Evolutionary conservation across 2,113 vertebrate genomes (phyloP).

Genomic region (Delphinus delphis): DNA sequence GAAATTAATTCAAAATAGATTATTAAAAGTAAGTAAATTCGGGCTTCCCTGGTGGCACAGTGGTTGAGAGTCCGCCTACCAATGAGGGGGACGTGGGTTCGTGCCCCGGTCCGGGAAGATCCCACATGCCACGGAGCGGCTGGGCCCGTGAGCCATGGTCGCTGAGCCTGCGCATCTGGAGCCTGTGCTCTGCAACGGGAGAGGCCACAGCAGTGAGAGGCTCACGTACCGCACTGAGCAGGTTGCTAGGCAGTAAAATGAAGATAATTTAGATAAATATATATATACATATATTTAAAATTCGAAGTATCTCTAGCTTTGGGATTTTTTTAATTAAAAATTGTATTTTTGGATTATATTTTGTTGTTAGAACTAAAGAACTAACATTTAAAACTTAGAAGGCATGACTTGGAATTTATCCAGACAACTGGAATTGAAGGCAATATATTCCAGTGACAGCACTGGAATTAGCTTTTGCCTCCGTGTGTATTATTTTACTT

Average conservation of each 20-base stretch:
- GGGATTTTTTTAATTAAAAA: background rate
- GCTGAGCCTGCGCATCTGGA: too few relatives aligned
- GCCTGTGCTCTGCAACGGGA: too few relatives aligned
- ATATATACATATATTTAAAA: background rate
- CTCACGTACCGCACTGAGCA: background rate
- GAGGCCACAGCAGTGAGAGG: too few relatives aligned
- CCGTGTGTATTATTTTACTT: background rate
- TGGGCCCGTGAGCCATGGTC: too few relatives aligned
- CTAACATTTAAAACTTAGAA: conserved; percentile 30
- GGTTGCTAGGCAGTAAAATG: background rate
- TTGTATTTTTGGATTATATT: background rate
- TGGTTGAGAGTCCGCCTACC: too few relatives aligned
- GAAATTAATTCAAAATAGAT: conserved; percentile 3
- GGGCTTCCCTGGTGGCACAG: too few relatives aligned
- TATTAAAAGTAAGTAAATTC: background rate
- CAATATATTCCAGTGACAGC: background rate
- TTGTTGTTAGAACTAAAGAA: background rate
- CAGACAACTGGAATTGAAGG: background rate
- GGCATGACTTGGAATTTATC: background rate
- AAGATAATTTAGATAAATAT: background rate
- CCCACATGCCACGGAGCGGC: too few relatives aligned
- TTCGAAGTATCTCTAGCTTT: background rate
- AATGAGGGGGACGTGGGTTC: accelerated
- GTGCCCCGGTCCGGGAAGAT: too few relatives aligned
- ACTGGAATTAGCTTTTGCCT: background rate